Evolutionary conservation across 1,140 invertebrate species (phyloP), one percentile per base, ranked within the genome.

Genomic region (Euborellia annulipes): DNA sequence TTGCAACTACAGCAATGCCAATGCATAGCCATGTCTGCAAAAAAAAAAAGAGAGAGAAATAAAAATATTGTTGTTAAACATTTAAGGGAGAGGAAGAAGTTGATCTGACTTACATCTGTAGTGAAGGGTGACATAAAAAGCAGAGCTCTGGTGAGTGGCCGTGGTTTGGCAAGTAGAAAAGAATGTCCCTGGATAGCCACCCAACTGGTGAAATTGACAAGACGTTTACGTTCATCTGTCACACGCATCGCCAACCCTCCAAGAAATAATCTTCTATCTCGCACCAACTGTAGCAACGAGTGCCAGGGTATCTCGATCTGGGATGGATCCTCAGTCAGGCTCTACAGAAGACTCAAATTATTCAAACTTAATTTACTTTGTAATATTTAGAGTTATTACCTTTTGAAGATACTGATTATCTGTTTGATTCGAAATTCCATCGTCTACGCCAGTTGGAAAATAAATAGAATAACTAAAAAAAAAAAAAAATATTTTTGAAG

Each of bases 111-210:
- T 65, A 85, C 82, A 60, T 80, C 76, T 23, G 67, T 63, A 2
- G 81, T 81, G 58, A 87, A 94, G 2, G 89, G 89, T 3, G 83
- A 75, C 27, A 87, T 75, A 55, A 93, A 94, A 1, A 93, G 62
- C 30, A 86, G 68, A 0, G 79, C 84, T 53, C 85, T 69, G 48
- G 80, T 85, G 2, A 85, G 62, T 56, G 82, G 80, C 50, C 73
- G 69, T 2, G 85, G 86, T 42, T 76, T 74, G 0, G 79, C 72
- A 6, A 79, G 72, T 41, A 91, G 66, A 54, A 89, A 82, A 0
- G 78, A 72, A 51, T 91, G 88, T 0, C 78, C 67, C 56, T 91
- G 83, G 1, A 78, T 71, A 53, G 79, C 82, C 39, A 92, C 73
- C 0, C 82, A 70, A 11, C 69, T 58, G 0, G 85, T 90, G 58